Evolutionary conservation across 2,113 vertebrate genomes (phyloP).

Genomic region (Chloebia gouldiae): DNA sequence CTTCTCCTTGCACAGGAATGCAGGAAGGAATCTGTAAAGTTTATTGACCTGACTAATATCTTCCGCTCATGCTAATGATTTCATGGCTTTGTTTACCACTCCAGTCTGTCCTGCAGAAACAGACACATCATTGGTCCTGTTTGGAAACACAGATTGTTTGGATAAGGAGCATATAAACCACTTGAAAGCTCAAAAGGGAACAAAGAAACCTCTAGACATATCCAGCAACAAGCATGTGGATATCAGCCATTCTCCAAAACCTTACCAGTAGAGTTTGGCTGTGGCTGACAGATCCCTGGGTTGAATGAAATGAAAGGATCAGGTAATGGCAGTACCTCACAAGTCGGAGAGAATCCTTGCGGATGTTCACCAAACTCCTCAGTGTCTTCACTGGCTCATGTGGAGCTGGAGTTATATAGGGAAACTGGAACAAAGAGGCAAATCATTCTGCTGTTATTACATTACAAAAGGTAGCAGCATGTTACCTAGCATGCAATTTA

Average conservation of each 20-base stretch:
- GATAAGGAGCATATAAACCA: background rate
- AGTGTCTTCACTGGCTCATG: constrained; percentile 96
- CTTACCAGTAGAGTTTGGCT: background rate
- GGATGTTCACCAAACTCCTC: constrained; percentile 95
- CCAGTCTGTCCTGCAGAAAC: background rate
- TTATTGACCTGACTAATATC: background rate
- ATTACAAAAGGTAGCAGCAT: background rate
- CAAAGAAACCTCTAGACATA: background rate
- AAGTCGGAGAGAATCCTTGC: constrained; percentile 94
- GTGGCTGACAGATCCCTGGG: background rate
- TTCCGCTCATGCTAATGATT: background rate
- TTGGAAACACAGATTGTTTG: background rate
- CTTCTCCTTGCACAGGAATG: background rate
- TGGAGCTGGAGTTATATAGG: constrained; percentile 95
- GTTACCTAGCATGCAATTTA: background rate
- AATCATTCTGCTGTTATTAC: background rate
- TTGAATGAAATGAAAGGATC: background rate
- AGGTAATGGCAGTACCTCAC: constrained; percentile 79
- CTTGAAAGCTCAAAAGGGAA: background rate
- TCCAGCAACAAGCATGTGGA: background rate
- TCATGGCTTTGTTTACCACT: background rate
- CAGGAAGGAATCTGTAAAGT: constrained; percentile 5
- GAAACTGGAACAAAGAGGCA: constrained; percentile 81
- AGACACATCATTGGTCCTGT: background rate
- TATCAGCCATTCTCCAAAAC: background rate